These are phyloP conservation scores for Centropus unirufus DNA, from an alignment of 2,113 vertebrate genomes.

Conservation along the genomic window DNA sequence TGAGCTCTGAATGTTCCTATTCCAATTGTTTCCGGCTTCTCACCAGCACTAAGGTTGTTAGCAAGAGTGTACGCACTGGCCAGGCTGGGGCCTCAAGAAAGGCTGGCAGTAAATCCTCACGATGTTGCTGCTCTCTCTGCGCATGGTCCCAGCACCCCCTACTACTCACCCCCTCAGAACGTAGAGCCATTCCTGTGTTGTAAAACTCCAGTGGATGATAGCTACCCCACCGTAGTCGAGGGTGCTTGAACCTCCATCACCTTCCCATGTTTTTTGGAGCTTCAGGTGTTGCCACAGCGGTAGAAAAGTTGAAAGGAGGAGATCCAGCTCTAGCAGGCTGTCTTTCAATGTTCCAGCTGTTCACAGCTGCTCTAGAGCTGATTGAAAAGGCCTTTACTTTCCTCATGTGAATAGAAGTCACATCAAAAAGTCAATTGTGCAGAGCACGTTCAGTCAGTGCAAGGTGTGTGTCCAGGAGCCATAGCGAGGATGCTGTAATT, in stretches of 20 bases:
- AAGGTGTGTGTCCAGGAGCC: not conserved
- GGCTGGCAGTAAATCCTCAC: not conserved
- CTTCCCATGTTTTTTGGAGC: not conserved
- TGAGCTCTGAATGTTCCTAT: not conserved
- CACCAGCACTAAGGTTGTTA: not conserved
- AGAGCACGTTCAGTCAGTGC: not conserved
- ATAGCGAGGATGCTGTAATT: not conserved
- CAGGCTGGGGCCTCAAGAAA: not conserved
- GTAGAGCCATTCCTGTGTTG: not conserved
- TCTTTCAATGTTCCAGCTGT: not conserved
- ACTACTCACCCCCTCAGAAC: fast-evolving
- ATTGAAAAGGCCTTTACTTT: slow-evolving; percentile 13
- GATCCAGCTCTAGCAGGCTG: not conserved
- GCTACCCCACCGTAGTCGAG: not conserved
- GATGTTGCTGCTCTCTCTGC: not conserved
- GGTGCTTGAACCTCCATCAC: not conserved
- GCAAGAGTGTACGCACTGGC: not conserved
- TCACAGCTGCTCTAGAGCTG: not conserved
- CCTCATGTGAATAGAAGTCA: not conserved
- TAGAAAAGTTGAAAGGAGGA: not conserved
- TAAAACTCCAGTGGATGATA: not conserved
- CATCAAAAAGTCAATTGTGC: not conserved
- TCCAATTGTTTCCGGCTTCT: not conserved
- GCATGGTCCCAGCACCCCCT: fast-evolving
- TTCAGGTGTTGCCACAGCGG: not conserved